These are phyloP conservation scores for Hemaris fuciformis DNA, from an alignment of 2,888 invertebrate genomes.

Conservation along the genomic window DNA sequence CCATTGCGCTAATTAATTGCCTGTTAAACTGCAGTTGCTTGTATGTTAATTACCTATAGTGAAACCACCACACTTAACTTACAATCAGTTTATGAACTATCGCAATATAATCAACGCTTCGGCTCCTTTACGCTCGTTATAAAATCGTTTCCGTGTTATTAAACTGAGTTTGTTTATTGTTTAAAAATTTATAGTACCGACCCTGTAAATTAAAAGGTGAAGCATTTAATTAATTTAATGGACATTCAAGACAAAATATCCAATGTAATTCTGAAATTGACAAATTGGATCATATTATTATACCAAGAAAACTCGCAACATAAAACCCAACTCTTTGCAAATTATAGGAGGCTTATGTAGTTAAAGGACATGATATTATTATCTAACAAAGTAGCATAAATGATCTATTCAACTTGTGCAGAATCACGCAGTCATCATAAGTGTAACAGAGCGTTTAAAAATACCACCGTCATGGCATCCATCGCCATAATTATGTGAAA, in stretches of 20 bases:
- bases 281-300: too few species aligned
- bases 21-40: slow-evolving; percentile 53
- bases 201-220: neutral
- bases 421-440: neutral
- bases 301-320: too few species aligned
- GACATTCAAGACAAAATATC: too few species aligned
- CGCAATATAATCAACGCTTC: neutral
- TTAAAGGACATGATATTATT: too few species aligned
- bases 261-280: too few species aligned
- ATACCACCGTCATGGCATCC: neutral
- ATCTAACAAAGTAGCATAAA: too few species aligned
- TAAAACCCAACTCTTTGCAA: too few species aligned
- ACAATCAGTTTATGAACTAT: slow-evolving; percentile 25
- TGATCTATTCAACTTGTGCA: neutral
- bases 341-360: too few species aligned
- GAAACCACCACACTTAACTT: slow-evolving; percentile 26
- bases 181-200: neutral
- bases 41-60: slow-evolving; percentile 42
- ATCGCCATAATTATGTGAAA: neutral
- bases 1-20: slow-evolving; percentile 52
- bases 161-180: neutral
- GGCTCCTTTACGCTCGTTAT: neutral
- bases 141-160: neutral
- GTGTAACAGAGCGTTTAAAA: neutral
- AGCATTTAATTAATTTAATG: neutral